Base-by-base conservation (phyloP, 2,113 vertebrate species). In the Ciconia maguari region DNA sequence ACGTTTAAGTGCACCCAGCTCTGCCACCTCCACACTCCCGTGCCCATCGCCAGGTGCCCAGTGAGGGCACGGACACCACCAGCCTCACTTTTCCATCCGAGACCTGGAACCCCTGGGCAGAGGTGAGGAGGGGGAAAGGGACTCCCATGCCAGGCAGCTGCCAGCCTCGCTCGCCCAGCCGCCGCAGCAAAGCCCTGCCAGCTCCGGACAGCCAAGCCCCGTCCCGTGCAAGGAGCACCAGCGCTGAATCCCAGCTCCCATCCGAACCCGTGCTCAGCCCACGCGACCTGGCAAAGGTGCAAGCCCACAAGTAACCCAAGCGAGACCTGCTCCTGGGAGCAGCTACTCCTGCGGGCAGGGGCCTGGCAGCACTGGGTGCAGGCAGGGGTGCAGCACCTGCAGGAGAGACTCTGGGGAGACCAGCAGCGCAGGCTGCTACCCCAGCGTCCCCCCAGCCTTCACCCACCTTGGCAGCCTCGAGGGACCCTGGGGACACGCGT, bases 1-100 rank as follows among this genome's bases (percentile, higher is more conserved):
- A 11, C 0, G 0, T 14, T n/a, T 12, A 3, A 41, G 68, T 1
- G 38, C 42, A 13, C 34, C 24, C 83, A 38, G 62, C 18, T 2
- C 66, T 5, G 1, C 49, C 41, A 15, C 38, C 41, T 60, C 42
- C 61, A 36, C 21, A 1, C 13, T 18, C n/a, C 52, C 2, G 2
- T 80, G 64, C 78, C 65, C 66, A 4, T n/a, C 2, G 1, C 29
- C 62, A 14, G 85, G 29, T 38, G 42, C 51, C 36, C 1, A 4
- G 19, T 1, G 41, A 70, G 36, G 66, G 44, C 48, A 65, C 52
- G 9, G 69, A 9, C 4, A 42, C 11, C 88, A 15, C 16, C 75
- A 5, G 69, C 38, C 46, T 30, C 2, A 1, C 2, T n/a, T 7
- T 78, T 57, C 27, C 76, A 34, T 32, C 55, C 9, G 12, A 9